phyloP scores from a whole-genome alignment of 2,797 vertebrate genomes.

The Anisognathus igniventris region DNA sequence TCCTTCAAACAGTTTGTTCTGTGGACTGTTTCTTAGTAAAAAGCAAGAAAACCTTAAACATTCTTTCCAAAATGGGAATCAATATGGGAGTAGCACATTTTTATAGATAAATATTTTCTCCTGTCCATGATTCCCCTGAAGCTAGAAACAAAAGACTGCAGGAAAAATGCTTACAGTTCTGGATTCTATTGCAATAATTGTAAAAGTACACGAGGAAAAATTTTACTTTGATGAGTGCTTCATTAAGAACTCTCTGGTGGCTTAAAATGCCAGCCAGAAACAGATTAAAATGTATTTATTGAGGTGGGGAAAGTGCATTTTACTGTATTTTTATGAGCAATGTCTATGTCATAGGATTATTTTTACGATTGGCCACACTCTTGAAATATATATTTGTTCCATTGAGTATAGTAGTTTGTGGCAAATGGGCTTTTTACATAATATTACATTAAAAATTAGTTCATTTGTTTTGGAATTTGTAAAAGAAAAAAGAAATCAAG shows the following conservation, averaged over 20 bases:
- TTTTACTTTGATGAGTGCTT: slow-evolving; percentile 23
- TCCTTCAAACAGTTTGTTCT: slow-evolving; percentile 23
- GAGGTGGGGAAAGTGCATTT: slow-evolving; percentile 76
- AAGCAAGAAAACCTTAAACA: background rate
- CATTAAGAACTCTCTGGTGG: slow-evolving; percentile 50
- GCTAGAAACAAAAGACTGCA: background rate
- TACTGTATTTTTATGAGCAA: slow-evolving; percentile 78
- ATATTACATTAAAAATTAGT: background rate
- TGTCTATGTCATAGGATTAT: slow-evolving; percentile 68
- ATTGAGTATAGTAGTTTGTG: background rate
- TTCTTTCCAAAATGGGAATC: slow-evolving; percentile 42
- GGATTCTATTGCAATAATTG: slow-evolving; percentile 48
- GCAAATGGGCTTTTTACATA: slow-evolving; percentile 8
- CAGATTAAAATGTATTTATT: slow-evolving; percentile 76
- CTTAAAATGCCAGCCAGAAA: slow-evolving; percentile 62
- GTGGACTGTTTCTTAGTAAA: background rate
- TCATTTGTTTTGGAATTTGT: slow-evolving; percentile 1
- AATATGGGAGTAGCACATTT: slow-evolving; percentile 39
- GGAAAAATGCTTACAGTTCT: slow-evolving; percentile 8
- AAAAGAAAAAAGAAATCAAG: background rate
- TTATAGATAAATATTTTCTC: slow-evolving; percentile 18
- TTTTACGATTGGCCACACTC: background rate
- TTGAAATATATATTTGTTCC: slow-evolving; percentile 42
- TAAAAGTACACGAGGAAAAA: slow-evolving; percentile 26
- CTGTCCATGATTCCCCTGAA: slow-evolving; percentile 23